Conservation (phyloP, 2,888 invertebrate species). For the Apamea anceps region DNA sequence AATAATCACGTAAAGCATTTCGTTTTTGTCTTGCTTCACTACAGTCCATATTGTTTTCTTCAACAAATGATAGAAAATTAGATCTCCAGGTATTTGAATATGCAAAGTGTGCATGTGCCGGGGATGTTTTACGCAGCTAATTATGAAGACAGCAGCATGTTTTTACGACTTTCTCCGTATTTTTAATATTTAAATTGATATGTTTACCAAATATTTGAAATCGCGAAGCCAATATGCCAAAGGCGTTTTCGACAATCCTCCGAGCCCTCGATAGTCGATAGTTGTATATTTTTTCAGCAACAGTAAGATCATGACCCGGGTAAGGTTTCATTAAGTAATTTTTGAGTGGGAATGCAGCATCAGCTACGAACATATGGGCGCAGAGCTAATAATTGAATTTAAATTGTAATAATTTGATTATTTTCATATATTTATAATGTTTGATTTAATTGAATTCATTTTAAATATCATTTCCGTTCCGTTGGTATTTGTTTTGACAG, state of each 20-base stretch:
- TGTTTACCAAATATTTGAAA: slow-evolving; percentile 48
- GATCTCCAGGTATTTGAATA: slow-evolving; percentile 41
- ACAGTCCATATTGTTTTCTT: slow-evolving; percentile 40
- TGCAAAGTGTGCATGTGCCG: slow-evolving; percentile 31
- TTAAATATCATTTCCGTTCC: too few relatives aligned
- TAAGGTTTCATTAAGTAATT: slow-evolving; percentile 38
- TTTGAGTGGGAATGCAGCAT: slow-evolving; percentile 49
- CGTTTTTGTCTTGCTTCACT: slow-evolving; percentile 41
- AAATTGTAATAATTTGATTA: too few relatives aligned
- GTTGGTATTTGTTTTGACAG: too few relatives aligned
- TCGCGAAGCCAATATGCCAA: slow-evolving; percentile 38
- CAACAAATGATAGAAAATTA: slow-evolving; percentile 42
- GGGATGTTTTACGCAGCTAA: slow-evolving; percentile 43
- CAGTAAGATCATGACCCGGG: slow-evolving; percentile 30
- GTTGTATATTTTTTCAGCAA: slow-evolving; percentile 46
- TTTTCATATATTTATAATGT: too few relatives aligned
- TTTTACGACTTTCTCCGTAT: slow-evolving; percentile 46
- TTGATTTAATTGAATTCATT: too few relatives aligned
- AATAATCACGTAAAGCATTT: slow-evolving; percentile 42
- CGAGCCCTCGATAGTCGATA: slow-evolving; percentile 52
- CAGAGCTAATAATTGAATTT: too few relatives aligned
- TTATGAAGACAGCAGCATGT: slow-evolving; percentile 49
- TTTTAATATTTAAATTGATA: slow-evolving; percentile 45
- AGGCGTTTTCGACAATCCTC: slow-evolving; percentile 53
- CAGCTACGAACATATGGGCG: slow-evolving; percentile 34